phyloP scores from a whole-genome alignment of 2,797 vertebrate genomes.

The Bufotes viridis region DNA sequence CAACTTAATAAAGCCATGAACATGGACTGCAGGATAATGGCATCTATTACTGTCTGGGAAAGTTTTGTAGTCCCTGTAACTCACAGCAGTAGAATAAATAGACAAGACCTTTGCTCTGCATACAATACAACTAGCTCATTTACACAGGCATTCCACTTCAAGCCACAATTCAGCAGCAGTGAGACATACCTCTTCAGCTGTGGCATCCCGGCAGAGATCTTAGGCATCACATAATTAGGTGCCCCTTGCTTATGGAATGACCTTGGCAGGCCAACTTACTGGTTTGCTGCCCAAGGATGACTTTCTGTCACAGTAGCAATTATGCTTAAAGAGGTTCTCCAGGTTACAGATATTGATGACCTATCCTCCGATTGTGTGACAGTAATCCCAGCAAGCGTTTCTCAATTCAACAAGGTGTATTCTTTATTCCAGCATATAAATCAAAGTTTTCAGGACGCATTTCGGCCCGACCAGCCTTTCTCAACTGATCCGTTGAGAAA shows the following conservation, averaged over 20 bases:
- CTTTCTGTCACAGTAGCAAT: not conserved
- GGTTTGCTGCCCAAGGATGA: not conserved
- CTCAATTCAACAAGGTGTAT: too few species aligned
- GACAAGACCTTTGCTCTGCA: too few species aligned
- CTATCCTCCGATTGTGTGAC: too few species aligned
- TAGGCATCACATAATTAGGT: not conserved
- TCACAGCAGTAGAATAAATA: not conserved
- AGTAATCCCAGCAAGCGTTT: too few species aligned
- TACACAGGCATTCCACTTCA: not conserved
- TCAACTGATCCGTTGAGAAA: too few species aligned
- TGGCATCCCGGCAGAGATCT: not conserved
- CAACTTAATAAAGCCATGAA: slow-evolving; percentile 14
- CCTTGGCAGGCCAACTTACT: not conserved
- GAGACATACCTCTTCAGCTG: not conserved
- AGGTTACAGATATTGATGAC: too few species aligned
- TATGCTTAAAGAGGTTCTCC: too few species aligned
- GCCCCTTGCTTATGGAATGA: not conserved
- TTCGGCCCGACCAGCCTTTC: too few species aligned
- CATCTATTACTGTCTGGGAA: not conserved
- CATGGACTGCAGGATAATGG: not conserved
- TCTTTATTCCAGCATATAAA: too few species aligned
- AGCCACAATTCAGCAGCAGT: not conserved
- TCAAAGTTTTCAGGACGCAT: too few species aligned
- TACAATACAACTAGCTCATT: not conserved
- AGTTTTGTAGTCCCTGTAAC: not conserved